These are phyloP conservation scores for Luehdorfia chinensis DNA, from an alignment of 1,140 invertebrate species.

Conservation along the genomic window DNA sequence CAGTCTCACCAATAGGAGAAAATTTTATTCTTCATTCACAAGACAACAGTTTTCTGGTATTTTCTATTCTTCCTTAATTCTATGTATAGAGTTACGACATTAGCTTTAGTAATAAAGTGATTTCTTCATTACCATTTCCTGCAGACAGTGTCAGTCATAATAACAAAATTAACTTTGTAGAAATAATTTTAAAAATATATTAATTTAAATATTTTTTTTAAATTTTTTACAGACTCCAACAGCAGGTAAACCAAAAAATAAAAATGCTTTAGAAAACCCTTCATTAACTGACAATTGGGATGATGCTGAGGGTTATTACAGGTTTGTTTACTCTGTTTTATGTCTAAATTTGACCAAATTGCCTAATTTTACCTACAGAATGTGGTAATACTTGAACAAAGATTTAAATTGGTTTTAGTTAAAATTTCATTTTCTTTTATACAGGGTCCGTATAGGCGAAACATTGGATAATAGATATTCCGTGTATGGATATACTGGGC, in stretches of 20 bases:
- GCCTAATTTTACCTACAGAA: too few species aligned
- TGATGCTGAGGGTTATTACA: conserved; percentile 96
- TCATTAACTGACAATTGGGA: conserved; percentile 99
- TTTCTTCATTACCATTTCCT: too few species aligned
- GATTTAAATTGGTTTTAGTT: conserved; percentile 2
- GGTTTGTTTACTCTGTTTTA: too few species aligned
- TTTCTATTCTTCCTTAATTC: too few species aligned
- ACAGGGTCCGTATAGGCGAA: conserved; percentile 96
- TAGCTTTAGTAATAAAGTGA: too few species aligned
- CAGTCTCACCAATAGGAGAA: too few species aligned
- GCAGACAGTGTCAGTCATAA: background rate
- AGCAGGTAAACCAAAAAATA: conserved; percentile 83
- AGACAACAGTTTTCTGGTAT: too few species aligned
- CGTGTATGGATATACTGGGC: conserved; percentile 98
- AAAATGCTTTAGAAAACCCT: conserved; percentile 88
- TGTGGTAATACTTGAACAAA: background rate
- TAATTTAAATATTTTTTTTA: background rate
- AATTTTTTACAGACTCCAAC: conserved; percentile 81
- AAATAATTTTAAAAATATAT: too few species aligned
- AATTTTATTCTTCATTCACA: too few species aligned
- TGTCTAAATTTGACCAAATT: too few species aligned
- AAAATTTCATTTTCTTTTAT: too few species aligned
- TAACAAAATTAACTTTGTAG: conserved; percentile 9
- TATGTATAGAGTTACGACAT: too few species aligned
- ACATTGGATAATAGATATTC: conserved; percentile 93